Base-by-base conservation (phyloP, 2,888 invertebrate genomes). In the Archips xylosteana region DNA sequence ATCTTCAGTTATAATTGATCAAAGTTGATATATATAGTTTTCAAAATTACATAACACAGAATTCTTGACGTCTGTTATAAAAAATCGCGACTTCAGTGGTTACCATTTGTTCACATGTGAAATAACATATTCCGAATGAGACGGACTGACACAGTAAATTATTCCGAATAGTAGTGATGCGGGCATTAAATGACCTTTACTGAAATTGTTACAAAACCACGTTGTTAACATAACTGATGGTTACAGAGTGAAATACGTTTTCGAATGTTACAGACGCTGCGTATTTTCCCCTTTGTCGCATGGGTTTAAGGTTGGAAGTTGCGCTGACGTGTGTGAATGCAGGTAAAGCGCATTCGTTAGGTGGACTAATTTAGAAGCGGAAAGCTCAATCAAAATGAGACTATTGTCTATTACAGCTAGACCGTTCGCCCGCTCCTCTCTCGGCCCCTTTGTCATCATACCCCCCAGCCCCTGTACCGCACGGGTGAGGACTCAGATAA, bases 321-420 rank as follows among this genome's bases (percentile, higher is more conserved):
- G 59, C 34, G 49, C 32, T 63, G 57, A 13, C 57, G 13, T 10
- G 61, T 36, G 15, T 2, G 62, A n/a, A 10, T 62, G 47, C 73
- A 65, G 69, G 64, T 70, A 64, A 64, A 57, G 70, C 15, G 60
- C n/a, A 57, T 57, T 39, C 3, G 62, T 32, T 60, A 47, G 42
- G 67, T 76, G 78, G 80, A 75, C 69, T 76, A 78, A 79, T 78
- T 78, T 78, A 77, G 76, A 77, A 80, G 78, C 59, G 76, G 72
- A 10, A 10, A 34, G 61, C 3, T 4, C 34, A 60, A 2, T 63
- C n/a, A n/a, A 49, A 34, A n/a, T 34, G 42, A 62, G 8, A 9
- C 57, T 12, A 39, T 39, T 39, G 12, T 39, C 23, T 23, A 23
- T 23, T 23, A 23, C 23, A 23, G 0, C 23, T 23, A 23, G 23